Percentiles rank a stretch among this genome's conserved stretches.
Conservation (phyloP, 1,140 invertebrate species). For the Macrostomum lignano region DNA sequence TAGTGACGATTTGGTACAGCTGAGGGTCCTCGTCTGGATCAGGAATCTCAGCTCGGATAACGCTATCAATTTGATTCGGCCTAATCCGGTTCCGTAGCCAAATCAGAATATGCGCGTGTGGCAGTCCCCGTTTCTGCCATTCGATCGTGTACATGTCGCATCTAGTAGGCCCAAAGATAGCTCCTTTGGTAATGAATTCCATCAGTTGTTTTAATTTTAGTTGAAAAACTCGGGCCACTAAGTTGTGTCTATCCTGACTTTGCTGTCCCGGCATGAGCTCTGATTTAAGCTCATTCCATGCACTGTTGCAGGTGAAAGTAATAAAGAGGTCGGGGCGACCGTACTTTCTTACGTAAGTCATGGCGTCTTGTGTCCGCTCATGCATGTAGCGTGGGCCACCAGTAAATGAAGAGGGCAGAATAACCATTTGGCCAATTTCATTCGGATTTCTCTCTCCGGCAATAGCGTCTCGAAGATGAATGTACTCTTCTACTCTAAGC, state of each 20-base stretch:
- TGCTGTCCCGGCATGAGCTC: constrained; percentile 13
- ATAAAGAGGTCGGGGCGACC: constrained; percentile 28
- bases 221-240: constrained; percentile 28
- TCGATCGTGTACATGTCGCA: constrained; percentile 27
- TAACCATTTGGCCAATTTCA: constrained; percentile 15
- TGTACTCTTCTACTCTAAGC: constrained; percentile 11
- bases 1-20: no score
- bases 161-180: constrained; percentile 16
- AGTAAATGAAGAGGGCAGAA: constrained; percentile 22
- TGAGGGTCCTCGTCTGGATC: no score
- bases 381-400: constrained; percentile 25
- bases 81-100: constrained; percentile 13
- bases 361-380: constrained; percentile 28
- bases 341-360: constrained; percentile 28
- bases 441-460: constrained; percentile 7
- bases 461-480: constrained; percentile 10
- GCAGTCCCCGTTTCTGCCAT: constrained; percentile 31
- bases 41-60: no score
- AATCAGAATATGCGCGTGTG: constrained; percentile 31
- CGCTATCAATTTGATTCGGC: no score
- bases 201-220: constrained; percentile 29
- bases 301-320: constrained; percentile 31
- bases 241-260: constrained; percentile 21
- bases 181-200: constrained; percentile 17
- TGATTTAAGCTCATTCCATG: constrained; percentile 26